Evolutionary conservation across 2,113 vertebrate genomes (phyloP).

Genomic region (Embiotoca jacksoni): DNA sequence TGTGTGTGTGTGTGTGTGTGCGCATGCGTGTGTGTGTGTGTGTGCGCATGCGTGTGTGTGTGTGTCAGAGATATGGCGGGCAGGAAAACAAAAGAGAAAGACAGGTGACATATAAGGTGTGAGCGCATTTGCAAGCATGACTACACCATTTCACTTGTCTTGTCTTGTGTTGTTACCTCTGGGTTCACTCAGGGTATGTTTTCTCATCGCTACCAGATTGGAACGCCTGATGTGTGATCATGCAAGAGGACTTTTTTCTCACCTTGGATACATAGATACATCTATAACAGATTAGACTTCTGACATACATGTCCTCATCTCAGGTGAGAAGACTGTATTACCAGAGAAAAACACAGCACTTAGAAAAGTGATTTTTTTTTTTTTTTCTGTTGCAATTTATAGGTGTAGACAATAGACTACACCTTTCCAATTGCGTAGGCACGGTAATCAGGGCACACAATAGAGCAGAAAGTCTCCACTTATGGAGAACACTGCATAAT

Average conservation of each 20-base stretch:
- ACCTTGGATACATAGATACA: constrained; percentile 34
- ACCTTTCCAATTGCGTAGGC: constrained; percentile 21
- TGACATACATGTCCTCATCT: constrained; percentile 21
- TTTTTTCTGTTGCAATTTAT: constrained; percentile 27
- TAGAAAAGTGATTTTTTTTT: background rate
- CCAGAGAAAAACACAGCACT: background rate
- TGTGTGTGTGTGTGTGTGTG: constrained; percentile 18
- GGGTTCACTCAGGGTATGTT: constrained; percentile 32
- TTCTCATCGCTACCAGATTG: constrained; percentile 35
- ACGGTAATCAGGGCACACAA: constrained; percentile 68
- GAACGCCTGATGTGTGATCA: constrained; percentile 40
- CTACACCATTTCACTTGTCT: constrained; percentile 30
- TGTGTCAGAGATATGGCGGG: constrained; percentile 3
- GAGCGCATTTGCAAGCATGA: constrained; percentile 33
- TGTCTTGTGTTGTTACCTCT: constrained; percentile 39
- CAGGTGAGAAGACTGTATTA: background rate
- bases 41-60: constrained; percentile 12
- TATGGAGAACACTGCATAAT: constrained; percentile 61
- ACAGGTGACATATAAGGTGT: constrained; percentile 35
- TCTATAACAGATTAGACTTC: constrained; percentile 17
- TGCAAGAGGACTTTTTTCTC: constrained; percentile 53
- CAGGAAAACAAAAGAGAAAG: constrained; percentile 18
- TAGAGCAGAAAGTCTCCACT: constrained; percentile 58
- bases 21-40: constrained; percentile 7
- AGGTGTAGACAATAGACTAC: constrained; percentile 23